Evolutionary conservation across 2,888 invertebrate genomes (phyloP).

Genomic region (Odontothrips loti): DNA sequence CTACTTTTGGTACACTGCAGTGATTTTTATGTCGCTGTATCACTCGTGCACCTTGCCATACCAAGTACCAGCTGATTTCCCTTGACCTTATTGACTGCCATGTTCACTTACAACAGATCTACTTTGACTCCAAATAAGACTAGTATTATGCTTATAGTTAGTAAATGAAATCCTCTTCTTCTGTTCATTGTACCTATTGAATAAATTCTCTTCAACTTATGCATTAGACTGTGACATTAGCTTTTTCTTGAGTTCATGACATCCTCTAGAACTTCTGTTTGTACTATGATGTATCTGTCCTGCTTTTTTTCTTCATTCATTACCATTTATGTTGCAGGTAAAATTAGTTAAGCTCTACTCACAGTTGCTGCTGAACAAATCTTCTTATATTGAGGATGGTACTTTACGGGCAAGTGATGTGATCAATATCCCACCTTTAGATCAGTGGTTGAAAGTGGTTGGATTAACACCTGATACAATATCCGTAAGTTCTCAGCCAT

Average conservation of each 20-base stretch:
- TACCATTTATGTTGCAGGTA: conserved; percentile 57
- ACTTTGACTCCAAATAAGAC: background rate
- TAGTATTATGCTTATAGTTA: background rate
- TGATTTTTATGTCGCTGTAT: too few relatives aligned
- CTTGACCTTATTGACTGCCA: too few relatives aligned
- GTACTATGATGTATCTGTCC: background rate
- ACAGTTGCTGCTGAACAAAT: conserved; percentile 80
- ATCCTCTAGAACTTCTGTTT: background rate
- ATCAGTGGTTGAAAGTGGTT: conserved; percentile 89
- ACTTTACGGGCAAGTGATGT: conserved; percentile 55
- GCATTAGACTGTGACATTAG: background rate
- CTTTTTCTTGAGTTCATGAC: background rate
- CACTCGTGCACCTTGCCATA: too few relatives aligned
- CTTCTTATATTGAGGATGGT: conserved; percentile 63
- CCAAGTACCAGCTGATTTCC: too few relatives aligned
- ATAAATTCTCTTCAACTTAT: background rate
- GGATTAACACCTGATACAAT: conserved; percentile 71
- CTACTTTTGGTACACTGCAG: background rate
- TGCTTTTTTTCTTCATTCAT: background rate
- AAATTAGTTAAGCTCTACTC: conserved; percentile 92
- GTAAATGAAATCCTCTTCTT: conserved; percentile 7
- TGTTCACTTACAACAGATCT: too few relatives aligned
- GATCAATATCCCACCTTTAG: conserved; percentile 72
- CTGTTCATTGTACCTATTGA: background rate
- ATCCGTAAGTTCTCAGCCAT: conserved; percentile 50